phyloP scores from a whole-genome alignment of 2,888 invertebrate species.

The Uloborus plumipes region DNA sequence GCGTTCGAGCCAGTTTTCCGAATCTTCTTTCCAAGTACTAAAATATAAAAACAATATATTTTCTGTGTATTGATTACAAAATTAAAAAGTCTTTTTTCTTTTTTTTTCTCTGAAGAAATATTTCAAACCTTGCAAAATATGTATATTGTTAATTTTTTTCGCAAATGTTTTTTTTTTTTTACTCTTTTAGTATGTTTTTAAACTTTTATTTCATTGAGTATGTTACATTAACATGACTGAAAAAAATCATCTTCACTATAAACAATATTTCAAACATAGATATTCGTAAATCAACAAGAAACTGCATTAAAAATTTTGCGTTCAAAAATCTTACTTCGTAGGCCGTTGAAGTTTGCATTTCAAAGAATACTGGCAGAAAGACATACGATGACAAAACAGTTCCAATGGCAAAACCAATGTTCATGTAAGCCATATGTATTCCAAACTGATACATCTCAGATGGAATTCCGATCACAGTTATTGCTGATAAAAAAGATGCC shows the following conservation, averaged over 20 bases:
- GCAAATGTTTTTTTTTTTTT: too few relatives aligned
- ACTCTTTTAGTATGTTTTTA: too few relatives aligned
- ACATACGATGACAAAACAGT: slow-evolving; percentile 83
- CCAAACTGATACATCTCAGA: slow-evolving; percentile 89
- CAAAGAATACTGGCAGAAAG: slow-evolving; percentile 88
- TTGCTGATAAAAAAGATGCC: slow-evolving; percentile 93
- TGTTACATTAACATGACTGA: too few relatives aligned
- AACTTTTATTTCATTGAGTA: too few relatives aligned
- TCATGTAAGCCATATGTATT: slow-evolving; percentile 84
- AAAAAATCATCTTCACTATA: not conserved
- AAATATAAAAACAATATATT: slow-evolving; percentile 32
- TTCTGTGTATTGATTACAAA: too few relatives aligned
- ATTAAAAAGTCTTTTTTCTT: too few relatives aligned
- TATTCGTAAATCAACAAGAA: not conserved
- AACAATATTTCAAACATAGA: not conserved
- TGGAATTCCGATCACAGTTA: slow-evolving; percentile 88
- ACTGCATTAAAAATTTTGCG: not conserved
- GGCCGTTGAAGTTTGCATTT: slow-evolving; percentile 84
- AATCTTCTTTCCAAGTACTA: slow-evolving; percentile 91
- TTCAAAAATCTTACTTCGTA: slow-evolving; percentile 47
- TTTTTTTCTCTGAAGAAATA: too few relatives aligned
- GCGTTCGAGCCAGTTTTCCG: slow-evolving; percentile 80
- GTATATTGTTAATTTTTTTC: too few relatives aligned
- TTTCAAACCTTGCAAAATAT: too few relatives aligned
- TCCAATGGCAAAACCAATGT: slow-evolving; percentile 81